Evolutionary conservation across 2,888 invertebrate species (phyloP), one percentile per base, ranked within the genome.

Genomic region (Leucania comma): DNA sequence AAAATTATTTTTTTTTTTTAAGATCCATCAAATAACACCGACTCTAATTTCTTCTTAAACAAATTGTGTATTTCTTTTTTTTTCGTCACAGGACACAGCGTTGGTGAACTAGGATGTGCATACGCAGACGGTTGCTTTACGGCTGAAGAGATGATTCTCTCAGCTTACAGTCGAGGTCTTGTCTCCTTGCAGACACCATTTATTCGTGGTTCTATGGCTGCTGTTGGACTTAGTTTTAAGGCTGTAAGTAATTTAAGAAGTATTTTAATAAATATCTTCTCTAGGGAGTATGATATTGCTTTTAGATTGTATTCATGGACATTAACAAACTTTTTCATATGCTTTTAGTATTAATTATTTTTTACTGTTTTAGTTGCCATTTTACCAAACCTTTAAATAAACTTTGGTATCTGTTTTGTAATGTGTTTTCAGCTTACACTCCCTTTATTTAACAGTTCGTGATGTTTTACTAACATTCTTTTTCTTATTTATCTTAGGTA

Each of bases 41-140:
- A 12, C 12, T 10, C 48, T 22, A 51, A 51, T 38, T 2, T 42
- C 42, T 42, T 3, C 42, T 5, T 0, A 17, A 26, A 24, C 6
- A 9, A 14, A 20, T 29, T 8, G 2, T n/a, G 0, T 42, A 17
- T 38, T 8, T n/a, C 14, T 73, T 81, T 8, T 59, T 35, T 22
- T 54, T 48, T 1, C n/a, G 1, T 35, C 4, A 50, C 32, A 92
- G 92, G 92, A 3, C 92, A 92, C 74, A 93, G 93, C 75, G 98
- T 98, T 0, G 99, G 99, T 48, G 99, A 99, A 92, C 94, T 99
- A n/a, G 98, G 98, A 97, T 90, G 93, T 60, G 92, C 90, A 0
- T 93, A 93, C 63, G 92, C 91, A 2, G 93, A 93, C 48, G 92
- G 98, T 1, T 97, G 98, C 72, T 96, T 99, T 68, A 98, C 98